Conservation (phyloP, 2,888 invertebrate genomes). For the Nephrotoma guestfalica region DNA sequence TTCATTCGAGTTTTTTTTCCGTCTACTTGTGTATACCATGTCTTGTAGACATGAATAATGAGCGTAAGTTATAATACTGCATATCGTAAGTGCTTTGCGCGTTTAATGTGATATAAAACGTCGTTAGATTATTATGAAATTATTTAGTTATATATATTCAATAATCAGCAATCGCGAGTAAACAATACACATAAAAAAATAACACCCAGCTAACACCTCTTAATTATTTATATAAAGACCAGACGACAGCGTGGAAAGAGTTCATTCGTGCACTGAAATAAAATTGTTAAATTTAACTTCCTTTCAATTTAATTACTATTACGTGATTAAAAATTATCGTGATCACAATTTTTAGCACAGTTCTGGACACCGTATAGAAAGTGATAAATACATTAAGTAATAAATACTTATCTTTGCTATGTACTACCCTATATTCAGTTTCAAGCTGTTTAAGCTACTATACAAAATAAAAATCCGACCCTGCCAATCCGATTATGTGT, state of each 20-base stretch:
- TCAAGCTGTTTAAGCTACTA: neutral
- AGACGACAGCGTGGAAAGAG: neutral
- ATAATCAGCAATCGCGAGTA: no score
- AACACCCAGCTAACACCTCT: neutral
- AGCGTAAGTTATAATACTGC: neutral
- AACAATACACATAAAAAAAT: neutral
- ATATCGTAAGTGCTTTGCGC: neutral
- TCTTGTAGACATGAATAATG: neutral
- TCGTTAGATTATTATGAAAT: neutral
- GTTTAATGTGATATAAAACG: neutral
- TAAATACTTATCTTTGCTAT: neutral
- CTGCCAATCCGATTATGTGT: neutral
- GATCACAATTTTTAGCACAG: neutral
- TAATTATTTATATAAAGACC: neutral
- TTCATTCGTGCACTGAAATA: neutral
- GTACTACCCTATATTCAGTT: neutral
- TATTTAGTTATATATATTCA: neutral
- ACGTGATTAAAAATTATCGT: neutral
- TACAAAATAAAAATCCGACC: neutral
- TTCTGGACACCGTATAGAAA: neutral
- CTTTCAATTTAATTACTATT: neutral
- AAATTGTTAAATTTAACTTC: neutral
- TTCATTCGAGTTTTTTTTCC: neutral
- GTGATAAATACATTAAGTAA: neutral
- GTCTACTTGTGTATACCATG: neutral